Percentiles rank a stretch among this genome's conserved stretches.
Evolutionary conservation across 1,140 invertebrate genomes (phyloP).

Genomic region (Plodia interpunctella): DNA sequence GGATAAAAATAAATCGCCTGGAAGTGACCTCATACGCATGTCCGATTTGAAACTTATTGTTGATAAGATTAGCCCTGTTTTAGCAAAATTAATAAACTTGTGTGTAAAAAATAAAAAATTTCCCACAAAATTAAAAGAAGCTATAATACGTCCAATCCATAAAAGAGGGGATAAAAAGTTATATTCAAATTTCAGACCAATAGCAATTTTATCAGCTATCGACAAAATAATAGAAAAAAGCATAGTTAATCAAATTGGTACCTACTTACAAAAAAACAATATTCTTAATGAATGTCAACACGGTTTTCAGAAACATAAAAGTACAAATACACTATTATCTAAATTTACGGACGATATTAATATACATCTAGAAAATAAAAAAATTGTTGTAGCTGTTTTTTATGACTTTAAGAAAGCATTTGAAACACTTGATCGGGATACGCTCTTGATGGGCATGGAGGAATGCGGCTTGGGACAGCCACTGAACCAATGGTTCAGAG

Average conservation of each 20-base stretch:
- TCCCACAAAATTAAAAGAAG: too few species aligned
- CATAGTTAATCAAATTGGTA: constrained; percentile 17
- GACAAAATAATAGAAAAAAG: constrained; percentile 29
- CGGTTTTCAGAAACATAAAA: constrained; percentile 22
- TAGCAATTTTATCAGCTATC: constrained; percentile 24
- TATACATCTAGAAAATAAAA: constrained; percentile 18
- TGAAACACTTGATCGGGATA: constrained; percentile 16
- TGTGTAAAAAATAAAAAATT: too few species aligned
- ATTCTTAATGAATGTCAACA: constrained; percentile 18
- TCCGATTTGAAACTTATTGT: too few species aligned
- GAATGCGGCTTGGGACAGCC: not conserved
- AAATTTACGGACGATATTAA: constrained; percentile 19
- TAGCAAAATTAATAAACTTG: too few species aligned
- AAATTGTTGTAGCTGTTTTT: constrained; percentile 16
- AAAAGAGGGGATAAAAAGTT: not conserved
- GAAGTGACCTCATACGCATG: too few species aligned
- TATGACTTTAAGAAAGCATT: constrained; percentile 18
- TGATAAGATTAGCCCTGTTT: too few species aligned
- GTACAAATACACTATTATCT: constrained; percentile 15
- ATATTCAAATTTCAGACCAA: constrained; percentile 26
- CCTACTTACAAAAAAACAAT: constrained; percentile 16
- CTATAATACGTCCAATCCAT: too few species aligned
- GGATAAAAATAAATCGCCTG: too few species aligned
- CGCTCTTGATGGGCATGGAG: constrained; percentile 1
- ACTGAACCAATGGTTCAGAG: constrained; percentile 11